Evolutionary conservation across 2,797 vertebrate species (phyloP), one percentile per base, ranked within the genome.

Genomic region (Rhinogobio ventralis): DNA sequence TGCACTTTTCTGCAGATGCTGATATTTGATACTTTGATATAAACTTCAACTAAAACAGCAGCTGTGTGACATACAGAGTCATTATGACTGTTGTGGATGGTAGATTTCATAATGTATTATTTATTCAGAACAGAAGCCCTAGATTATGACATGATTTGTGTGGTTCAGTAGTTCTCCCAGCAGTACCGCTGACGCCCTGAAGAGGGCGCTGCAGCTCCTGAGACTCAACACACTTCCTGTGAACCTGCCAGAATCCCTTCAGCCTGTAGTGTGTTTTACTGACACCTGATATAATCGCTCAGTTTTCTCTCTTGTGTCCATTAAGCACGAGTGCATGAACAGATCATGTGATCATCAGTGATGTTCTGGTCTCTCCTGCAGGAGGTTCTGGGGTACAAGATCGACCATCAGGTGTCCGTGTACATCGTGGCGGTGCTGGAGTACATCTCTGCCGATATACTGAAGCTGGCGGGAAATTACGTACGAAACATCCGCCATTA

Each of bases 371-470:
- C 7, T 51, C 20, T 71, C 57, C 46, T 46, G 60, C 93, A 99
- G 98, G 98, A 99, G 94, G 96, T 99, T 87, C 94, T 99, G 89
- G 98, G 98, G 77, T 99, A 98, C 91, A 98, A 99, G 95, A 95
- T 99, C 72, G 98, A 99, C 92, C 97, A 99, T 88, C 98, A 99
- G 92, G 97, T 99, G 93, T 98, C 97, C 28, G 96, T 98, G 92
- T 99, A 99, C 95, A 98, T 98, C 92, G 97, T 99, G 86, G 98
- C 98, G 46, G 98, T 99, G 91, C 93, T 99, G 94, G 98, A 99
- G 94, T 99, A 99, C 91, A 99, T 99, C 95, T 98, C 97, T 66
- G 98, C 98, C 6, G 98, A 99, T 93, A 99, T 99, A 93, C 95
- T 99, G 89, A 99, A 99, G 74, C 93, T 99, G 85, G 97, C 97